Percentiles rank a stretch among this genome's conserved stretches.
Evolutionary conservation across 2,797 vertebrate genomes (phyloP).

Genomic region (Xerus rutilus): DNA sequence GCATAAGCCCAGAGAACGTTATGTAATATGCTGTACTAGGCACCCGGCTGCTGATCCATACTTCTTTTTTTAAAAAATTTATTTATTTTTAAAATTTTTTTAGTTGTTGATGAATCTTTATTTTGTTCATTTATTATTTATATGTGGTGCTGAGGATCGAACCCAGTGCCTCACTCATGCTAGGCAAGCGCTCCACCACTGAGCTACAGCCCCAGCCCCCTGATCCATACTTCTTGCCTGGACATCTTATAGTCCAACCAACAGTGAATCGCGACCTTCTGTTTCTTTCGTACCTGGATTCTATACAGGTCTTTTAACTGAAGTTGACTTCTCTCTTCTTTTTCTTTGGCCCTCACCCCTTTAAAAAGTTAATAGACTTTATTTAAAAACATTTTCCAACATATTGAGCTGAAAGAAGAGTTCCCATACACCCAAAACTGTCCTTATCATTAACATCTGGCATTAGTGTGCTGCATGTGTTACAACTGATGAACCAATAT

Average conservation of each 20-base stretch:
- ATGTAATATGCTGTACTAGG: neutral
- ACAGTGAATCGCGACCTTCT: neutral
- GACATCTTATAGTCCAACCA: slow-evolving; percentile 64
- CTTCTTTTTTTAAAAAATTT: neutral
- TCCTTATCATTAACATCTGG: neutral
- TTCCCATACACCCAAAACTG: neutral
- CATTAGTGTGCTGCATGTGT: neutral
- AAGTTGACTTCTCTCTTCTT: neutral
- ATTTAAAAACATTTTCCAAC: neutral
- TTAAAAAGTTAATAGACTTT: neutral
- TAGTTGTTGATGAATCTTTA: too few species aligned
- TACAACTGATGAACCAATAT: neutral
- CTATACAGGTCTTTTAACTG: neutral
- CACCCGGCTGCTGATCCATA: slow-evolving; percentile 21
- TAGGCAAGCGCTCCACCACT: too few species aligned
- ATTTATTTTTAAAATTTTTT: too few species aligned
- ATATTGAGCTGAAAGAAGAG: neutral
- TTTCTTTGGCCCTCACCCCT: neutral
- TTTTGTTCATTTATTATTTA: too few species aligned
- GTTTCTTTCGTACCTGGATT: slow-evolving; percentile 12
- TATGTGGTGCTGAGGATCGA: too few species aligned
- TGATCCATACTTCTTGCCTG: neutral
- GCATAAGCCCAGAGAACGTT: neutral
- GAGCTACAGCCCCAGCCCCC: neutral
- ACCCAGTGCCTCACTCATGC: too few species aligned